Conservation (phyloP, 2,797 vertebrate species). For the Pseudomugil tenellus region DNA sequence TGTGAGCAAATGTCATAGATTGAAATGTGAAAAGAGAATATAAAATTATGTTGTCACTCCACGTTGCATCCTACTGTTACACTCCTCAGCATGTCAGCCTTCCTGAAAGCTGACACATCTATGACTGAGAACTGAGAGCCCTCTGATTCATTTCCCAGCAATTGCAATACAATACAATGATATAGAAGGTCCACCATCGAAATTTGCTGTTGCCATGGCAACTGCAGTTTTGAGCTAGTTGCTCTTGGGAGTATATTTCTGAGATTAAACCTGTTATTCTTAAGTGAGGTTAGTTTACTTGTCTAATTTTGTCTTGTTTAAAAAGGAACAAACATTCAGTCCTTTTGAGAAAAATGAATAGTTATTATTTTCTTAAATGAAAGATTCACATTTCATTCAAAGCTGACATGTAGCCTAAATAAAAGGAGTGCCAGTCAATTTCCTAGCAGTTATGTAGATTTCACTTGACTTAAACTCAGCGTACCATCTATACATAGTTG, state of each 20-base stretch:
- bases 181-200: conserved; percentile 72
- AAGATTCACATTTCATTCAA: conserved; percentile 6
- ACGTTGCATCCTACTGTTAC: background rate
- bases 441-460: conserved; percentile 2
- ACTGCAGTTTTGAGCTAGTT: conserved; percentile 74
- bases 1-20: background rate
- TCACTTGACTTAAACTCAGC: background rate
- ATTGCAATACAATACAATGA: conserved; percentile 71
- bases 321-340: background rate
- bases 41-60: conserved; percentile 34
- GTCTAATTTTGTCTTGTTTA: background rate
- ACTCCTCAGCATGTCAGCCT: conserved; percentile 10
- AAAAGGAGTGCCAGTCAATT: conserved; percentile 10
- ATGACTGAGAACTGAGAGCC: conserved; percentile 44
- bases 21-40: background rate
- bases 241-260: conserved; percentile 44
- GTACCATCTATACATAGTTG: background rate
- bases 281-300: conserved; percentile 21
- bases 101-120: conserved; percentile 30
- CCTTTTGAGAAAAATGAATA: background rate
- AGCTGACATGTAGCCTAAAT: background rate
- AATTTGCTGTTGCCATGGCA: conserved; percentile 84
- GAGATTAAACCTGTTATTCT: conserved; percentile 43
- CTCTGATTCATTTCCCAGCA: conserved; percentile 59
- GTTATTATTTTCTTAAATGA: background rate